Percentiles rank a stretch among this genome's conserved stretches.
phyloP scores from a whole-genome alignment of 2,888 invertebrate genomes.

The Orthonevra nobilis region DNA sequence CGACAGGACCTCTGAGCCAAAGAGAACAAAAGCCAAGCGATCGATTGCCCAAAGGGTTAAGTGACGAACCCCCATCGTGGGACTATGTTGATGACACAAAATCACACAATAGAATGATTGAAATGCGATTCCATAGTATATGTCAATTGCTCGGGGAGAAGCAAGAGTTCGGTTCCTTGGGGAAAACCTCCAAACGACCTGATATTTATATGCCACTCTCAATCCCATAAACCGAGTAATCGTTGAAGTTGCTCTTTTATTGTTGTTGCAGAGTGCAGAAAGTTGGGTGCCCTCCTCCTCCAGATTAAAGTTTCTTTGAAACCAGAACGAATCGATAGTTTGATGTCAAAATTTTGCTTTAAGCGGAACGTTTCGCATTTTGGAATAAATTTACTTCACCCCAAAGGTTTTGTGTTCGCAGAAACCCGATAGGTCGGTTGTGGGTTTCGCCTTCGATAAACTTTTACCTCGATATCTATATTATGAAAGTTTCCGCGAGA shows the following conservation, averaged over 20 bases:
- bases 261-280: not conserved
- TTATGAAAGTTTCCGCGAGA: conserved; percentile 33
- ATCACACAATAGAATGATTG: conserved; percentile 60
- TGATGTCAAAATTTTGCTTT: conserved; percentile 12
- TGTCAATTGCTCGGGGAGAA: conserved; percentile 24
- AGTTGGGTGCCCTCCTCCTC: not conserved
- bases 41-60: conserved; percentile 21
- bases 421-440: not conserved
- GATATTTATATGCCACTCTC: conserved; percentile 18
- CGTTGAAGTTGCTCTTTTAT: not conserved
- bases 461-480: conserved; percentile 27
- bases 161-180: not conserved
- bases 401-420: conserved; percentile 9
- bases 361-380: not conserved
- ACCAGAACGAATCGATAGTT: conserved; percentile 35
- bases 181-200: not conserved
- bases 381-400: not conserved
- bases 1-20: too few relatives aligned
- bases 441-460: conserved; percentile 18
- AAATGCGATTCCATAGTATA: conserved; percentile 20
- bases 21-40: conserved; percentile 3
- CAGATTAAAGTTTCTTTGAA: conserved; percentile 7
- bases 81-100: conserved; percentile 48
- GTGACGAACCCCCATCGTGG: conserved; percentile 8
- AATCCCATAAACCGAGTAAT: conserved; percentile 17